These are phyloP conservation scores for Cyprinus carpio DNA, from an alignment of 2,113 vertebrate species.

Conservation along the genomic window DNA sequence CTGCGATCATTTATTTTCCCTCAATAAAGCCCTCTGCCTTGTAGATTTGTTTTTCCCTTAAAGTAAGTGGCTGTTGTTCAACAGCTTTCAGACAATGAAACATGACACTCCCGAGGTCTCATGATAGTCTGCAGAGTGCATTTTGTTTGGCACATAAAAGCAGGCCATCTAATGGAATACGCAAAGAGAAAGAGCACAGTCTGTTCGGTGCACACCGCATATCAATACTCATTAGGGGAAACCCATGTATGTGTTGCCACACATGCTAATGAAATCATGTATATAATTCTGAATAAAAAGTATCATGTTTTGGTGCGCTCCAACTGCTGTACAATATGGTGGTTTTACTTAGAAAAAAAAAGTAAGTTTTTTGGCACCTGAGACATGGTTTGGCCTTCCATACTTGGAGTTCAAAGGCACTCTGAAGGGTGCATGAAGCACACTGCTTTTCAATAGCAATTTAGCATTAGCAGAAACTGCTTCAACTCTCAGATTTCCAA, in stretches of 20 bases:
- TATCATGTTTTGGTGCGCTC: neutral
- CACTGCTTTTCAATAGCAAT: neutral
- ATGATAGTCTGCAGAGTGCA: slow-evolving; percentile 19
- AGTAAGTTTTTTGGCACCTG: neutral
- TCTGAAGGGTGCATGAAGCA: neutral
- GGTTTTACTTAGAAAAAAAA: neutral
- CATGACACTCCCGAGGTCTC: slow-evolving; percentile 21
- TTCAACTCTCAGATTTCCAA: slow-evolving; percentile 7
- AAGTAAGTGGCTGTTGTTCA: slow-evolving; percentile 38
- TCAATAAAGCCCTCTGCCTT: neutral
- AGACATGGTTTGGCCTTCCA: neutral
- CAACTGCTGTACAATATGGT: neutral
- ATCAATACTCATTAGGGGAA: neutral
- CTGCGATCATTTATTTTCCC: slow-evolving; percentile 15
- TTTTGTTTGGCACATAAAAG: slow-evolving; percentile 19
- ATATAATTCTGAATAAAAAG: neutral
- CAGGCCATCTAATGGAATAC: slow-evolving; percentile 4
- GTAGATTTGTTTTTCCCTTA: slow-evolving; percentile 5
- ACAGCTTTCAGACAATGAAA: slow-evolving; percentile 35
- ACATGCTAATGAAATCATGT: neutral
- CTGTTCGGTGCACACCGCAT: neutral
- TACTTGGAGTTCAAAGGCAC: neutral
- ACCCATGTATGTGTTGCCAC: neutral
- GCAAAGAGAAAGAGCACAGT: neutral
- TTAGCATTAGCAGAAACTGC: slow-evolving; percentile 6